These are phyloP conservation scores for Nephila pilipes DNA, from an alignment of 1,140 invertebrate species.

Conservation along the genomic window DNA sequence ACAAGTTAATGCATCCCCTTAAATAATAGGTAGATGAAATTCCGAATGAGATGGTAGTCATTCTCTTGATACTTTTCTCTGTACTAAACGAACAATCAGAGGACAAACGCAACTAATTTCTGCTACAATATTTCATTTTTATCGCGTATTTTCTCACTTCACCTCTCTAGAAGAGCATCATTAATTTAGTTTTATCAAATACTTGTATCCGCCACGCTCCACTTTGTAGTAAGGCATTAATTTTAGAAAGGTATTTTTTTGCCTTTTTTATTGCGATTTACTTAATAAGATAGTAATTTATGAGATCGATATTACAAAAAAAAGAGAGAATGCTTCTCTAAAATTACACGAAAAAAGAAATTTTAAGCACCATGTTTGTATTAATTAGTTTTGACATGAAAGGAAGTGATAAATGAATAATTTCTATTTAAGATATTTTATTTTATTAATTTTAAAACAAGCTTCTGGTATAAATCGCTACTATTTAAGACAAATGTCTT, in stretches of 20 bases:
- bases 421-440: constrained; percentile 23
- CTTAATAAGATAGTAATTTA: constrained; percentile 23
- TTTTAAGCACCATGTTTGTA: constrained; percentile 24
- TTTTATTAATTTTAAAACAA: constrained; percentile 3
- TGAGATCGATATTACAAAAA: not conserved
- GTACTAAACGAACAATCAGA: not conserved
- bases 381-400: constrained; percentile 24
- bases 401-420: constrained; percentile 15
- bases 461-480: not conserved
- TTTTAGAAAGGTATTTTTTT: not conserved
- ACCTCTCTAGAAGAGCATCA: constrained; percentile 13
- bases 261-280: not conserved
- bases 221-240: constrained; percentile 30
- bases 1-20: no score
- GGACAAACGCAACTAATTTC: constrained; percentile 35
- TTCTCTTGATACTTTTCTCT: not conserved
- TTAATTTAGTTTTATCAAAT: constrained; percentile 48
- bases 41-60: not conserved
- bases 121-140: constrained; percentile 42
- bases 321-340: not conserved
- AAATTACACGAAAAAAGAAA: not conserved
- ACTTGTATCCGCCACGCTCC: not conserved
- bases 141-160: constrained; percentile 10
- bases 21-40: not conserved
- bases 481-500: not conserved